A percentile compares a stretch with the other conserved stretches of the same genome.
These are phyloP conservation scores for Drosophila paracracens DNA, from an alignment of 2,888 invertebrate species.

Conservation along the genomic window DNA sequence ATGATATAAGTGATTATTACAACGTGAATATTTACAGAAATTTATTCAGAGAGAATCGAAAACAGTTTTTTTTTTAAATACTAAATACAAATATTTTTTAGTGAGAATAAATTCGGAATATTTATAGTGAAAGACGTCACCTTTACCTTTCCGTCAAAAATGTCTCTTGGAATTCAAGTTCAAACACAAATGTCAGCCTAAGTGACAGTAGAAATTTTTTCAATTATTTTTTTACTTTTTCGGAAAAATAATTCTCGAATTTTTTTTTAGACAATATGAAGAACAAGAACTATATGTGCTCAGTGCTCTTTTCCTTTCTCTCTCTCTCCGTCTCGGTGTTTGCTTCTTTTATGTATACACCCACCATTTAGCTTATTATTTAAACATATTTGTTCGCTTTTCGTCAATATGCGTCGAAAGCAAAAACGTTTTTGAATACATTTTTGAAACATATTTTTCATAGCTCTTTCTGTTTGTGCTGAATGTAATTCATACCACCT, in stretches of 20 bases:
- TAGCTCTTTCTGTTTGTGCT: slow-evolving; percentile 45
- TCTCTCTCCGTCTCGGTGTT: slow-evolving; percentile 4
- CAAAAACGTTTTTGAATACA: slow-evolving; percentile 51
- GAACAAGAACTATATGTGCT: slow-evolving; percentile 12
- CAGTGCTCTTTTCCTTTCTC: slow-evolving; percentile 2
- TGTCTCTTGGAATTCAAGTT: slow-evolving; percentile 68
- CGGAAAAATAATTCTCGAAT: slow-evolving; percentile 9
- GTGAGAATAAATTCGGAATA: not conserved
- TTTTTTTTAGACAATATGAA: slow-evolving; percentile 12
- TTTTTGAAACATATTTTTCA: slow-evolving; percentile 65
- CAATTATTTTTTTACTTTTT: slow-evolving; percentile 35
- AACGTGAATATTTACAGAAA: not conserved
- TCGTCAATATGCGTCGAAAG: slow-evolving; percentile 73
- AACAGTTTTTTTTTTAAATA: not conserved
- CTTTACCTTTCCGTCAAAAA: slow-evolving; percentile 58
- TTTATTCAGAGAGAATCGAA: not conserved
- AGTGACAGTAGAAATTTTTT: slow-evolving; percentile 35
- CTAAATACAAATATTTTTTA: not conserved
- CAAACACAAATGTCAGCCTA: slow-evolving; percentile 58
- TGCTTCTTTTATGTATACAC: slow-evolving; percentile 58
- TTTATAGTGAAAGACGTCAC: slow-evolving; percentile 35
- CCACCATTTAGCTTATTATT: slow-evolving; percentile 64
- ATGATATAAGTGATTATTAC: not conserved
- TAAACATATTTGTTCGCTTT: slow-evolving; percentile 71
- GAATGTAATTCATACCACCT: slow-evolving; percentile 77